Conservation (phyloP, 2,888 invertebrate species). For the Acrobasis repandana region DNA sequence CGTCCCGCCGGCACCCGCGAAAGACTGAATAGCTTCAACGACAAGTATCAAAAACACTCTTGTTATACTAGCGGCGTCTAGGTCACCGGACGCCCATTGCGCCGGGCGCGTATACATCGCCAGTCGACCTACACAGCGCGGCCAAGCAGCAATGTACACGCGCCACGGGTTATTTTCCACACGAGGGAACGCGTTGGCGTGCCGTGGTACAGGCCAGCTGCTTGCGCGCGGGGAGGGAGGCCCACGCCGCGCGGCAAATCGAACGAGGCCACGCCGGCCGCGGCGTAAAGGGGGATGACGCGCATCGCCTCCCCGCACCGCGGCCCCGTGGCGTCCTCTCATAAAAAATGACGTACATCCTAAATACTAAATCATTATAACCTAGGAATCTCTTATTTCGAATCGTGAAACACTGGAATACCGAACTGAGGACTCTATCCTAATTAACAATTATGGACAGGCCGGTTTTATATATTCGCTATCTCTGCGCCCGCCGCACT, state of each 20-base stretch:
- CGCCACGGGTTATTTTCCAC: constrained; percentile 64
- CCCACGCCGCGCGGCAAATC: constrained; percentile 70
- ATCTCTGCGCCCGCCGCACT: constrained; percentile 68
- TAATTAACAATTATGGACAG: constrained; percentile 76
- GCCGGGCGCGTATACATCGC: constrained; percentile 52
- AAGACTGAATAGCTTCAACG: constrained; percentile 59
- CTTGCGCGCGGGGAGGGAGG: constrained; percentile 47
- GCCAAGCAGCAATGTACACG: constrained; percentile 59
- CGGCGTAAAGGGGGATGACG: constrained; percentile 47
- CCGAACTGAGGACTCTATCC: constrained; percentile 69
- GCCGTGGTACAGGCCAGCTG: constrained; percentile 54
- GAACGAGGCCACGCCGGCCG: constrained; percentile 76
- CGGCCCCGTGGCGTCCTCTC: constrained; percentile 62
- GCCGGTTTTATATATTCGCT: constrained; percentile 64
- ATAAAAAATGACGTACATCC: constrained; percentile 74
- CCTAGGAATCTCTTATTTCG: constrained; percentile 81
- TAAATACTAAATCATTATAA: constrained; percentile 77
- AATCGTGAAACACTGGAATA: constrained; percentile 73
- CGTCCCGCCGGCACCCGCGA: constrained; percentile 52
- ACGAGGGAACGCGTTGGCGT: constrained; percentile 64
- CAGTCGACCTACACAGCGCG: constrained; percentile 35
- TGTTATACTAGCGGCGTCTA: constrained; percentile 50
- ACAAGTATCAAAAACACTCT: constrained; percentile 61
- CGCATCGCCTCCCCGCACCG: constrained; percentile 46
- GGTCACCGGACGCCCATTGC: constrained; percentile 39